Evolutionary conservation across 2,113 vertebrate genomes (phyloP).

Genomic region (zebrafish (Danio rerio)): DNA sequence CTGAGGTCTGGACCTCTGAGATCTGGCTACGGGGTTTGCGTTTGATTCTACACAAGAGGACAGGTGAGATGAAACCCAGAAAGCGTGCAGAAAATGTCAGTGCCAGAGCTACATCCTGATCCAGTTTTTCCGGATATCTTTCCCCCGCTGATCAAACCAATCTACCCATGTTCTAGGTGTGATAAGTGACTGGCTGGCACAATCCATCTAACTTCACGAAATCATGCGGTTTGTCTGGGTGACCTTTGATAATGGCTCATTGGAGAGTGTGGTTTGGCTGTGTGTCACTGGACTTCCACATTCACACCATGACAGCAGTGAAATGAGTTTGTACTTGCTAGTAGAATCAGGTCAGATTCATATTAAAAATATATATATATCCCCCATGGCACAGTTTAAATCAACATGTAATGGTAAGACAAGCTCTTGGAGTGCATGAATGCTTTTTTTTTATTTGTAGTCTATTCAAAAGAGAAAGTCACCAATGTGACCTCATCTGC

Average conservation of each 20-base stretch:
- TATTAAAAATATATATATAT: conserved; percentile 47
- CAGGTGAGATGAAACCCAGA: not conserved
- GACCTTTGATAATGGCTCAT: conserved; percentile 56
- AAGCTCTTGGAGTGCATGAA: conserved; percentile 31
- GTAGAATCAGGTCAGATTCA: conserved; percentile 57
- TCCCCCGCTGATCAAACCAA: conserved; percentile 34
- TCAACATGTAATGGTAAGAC: conserved; percentile 4
- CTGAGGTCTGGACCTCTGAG: no score
- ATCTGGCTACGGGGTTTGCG: no score
- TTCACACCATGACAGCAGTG: conserved; percentile 50
- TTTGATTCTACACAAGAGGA: not conserved
- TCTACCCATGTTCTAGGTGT: conserved; percentile 24
- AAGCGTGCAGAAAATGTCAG: not conserved
- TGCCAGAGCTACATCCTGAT: not conserved
- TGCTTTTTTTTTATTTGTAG: no score
- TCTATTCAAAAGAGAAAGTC: conserved; percentile 4
- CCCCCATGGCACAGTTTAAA: conserved; percentile 35
- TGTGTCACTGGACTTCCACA: conserved; percentile 32
- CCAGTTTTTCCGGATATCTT: not conserved
- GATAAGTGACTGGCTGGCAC: conserved; percentile 39
- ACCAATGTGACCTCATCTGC: conserved; percentile 5
- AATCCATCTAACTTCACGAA: conserved; percentile 39
- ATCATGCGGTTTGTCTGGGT: conserved; percentile 30
- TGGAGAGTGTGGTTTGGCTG: conserved; percentile 19
- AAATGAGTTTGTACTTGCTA: conserved; percentile 52